Percentiles rank a stretch among this genome's conserved stretches.
These are phyloP conservation scores for Nycteola revayana DNA, from an alignment of 2,888 invertebrate genomes.

Conservation along the genomic window DNA sequence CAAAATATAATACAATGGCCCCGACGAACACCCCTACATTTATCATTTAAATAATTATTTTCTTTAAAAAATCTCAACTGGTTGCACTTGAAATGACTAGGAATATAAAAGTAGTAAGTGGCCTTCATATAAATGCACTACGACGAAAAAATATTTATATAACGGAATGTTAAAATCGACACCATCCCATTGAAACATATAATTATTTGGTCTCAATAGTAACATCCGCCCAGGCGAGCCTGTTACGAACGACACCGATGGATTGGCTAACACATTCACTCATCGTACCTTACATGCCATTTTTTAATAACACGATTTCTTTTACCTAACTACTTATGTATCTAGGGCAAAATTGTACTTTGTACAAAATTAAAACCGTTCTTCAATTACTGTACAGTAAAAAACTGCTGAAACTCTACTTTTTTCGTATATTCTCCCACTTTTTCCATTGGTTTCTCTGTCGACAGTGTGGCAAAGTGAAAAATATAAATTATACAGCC, in stretches of 20 bases:
- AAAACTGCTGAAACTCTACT: slow-evolving; percentile 57
- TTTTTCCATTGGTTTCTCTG: slow-evolving; percentile 39
- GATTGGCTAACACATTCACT: slow-evolving; percentile 65
- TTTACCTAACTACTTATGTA: slow-evolving; percentile 81
- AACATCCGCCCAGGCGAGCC: slow-evolving; percentile 69
- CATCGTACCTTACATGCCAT: slow-evolving; percentile 66
- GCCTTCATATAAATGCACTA: slow-evolving; percentile 72
- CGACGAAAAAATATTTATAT: slow-evolving; percentile 51
- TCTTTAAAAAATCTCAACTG: slow-evolving; percentile 76
- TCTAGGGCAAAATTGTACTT: slow-evolving; percentile 81
- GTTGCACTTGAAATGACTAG: slow-evolving; percentile 82
- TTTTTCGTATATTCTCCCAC: slow-evolving; percentile 50
- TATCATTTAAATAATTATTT: slow-evolving; percentile 62
- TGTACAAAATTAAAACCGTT: slow-evolving; percentile 78
- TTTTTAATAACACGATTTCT: slow-evolving; percentile 64
- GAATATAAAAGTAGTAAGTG: slow-evolving; percentile 77
- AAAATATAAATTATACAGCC: slow-evolving; percentile 55
- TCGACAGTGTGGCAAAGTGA: slow-evolving; percentile 68
- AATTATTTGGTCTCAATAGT: slow-evolving; percentile 81
- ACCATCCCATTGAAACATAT: slow-evolving; percentile 79
- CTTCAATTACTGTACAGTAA: slow-evolving; percentile 61
- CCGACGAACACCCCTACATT: slow-evolving; percentile 40
- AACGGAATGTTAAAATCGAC: slow-evolving; percentile 81
- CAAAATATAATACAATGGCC: slow-evolving; percentile 71
- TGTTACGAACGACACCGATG: slow-evolving; percentile 63